phyloP scores from a whole-genome alignment of 2,113 vertebrate genomes.

The Sula dactylatra region DNA sequence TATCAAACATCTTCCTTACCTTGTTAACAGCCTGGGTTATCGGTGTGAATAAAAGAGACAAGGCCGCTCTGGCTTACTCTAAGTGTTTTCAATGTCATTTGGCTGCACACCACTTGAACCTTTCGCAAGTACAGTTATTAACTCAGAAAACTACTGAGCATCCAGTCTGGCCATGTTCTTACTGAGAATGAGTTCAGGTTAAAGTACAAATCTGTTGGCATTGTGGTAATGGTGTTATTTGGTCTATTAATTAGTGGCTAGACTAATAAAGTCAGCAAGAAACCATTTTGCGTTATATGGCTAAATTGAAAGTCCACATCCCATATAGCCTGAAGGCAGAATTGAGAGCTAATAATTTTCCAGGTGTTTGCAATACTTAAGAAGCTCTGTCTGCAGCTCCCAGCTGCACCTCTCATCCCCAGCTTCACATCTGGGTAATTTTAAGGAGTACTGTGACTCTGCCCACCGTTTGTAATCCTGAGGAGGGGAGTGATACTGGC shows the following conservation, averaged over 20 bases:
- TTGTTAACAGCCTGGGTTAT: background rate
- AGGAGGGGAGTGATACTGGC: background rate
- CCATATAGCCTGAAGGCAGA: background rate
- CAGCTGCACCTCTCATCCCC: background rate
- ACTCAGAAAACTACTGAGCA: background rate
- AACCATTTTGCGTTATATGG: background rate
- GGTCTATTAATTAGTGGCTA: conserved; percentile 10
- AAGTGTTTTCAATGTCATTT: background rate
- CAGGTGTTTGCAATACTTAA: background rate
- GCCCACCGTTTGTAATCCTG: background rate
- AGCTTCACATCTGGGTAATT: background rate
- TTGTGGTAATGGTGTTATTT: background rate
- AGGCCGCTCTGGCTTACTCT: background rate
- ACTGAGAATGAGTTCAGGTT: background rate
- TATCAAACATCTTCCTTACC: conserved; percentile 16
- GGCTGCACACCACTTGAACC: background rate
- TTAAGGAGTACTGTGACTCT: background rate
- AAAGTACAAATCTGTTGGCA: background rate
- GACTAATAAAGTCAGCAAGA: conserved; percentile 4
- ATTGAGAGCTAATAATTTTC: background rate
- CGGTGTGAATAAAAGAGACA: conserved; percentile 4
- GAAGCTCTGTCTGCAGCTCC: background rate
- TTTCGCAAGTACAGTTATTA: background rate
- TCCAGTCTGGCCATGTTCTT: background rate
- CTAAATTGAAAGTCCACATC: background rate